Evolutionary conservation across 2,113 vertebrate genomes (phyloP).

Genomic region (Malurus alboscapulatus): DNA sequence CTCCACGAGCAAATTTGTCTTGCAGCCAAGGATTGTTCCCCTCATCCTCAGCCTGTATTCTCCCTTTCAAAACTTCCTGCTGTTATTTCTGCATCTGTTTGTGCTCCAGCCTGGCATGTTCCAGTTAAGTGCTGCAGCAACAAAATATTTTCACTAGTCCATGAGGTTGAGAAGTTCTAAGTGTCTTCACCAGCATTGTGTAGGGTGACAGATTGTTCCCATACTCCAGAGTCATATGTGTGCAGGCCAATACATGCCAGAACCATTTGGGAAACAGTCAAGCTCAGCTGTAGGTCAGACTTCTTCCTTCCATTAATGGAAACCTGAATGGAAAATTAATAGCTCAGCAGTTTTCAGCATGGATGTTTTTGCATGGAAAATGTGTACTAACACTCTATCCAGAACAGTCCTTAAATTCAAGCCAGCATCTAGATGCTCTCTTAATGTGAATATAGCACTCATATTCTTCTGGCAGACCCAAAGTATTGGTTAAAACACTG

Average conservation of each 20-base stretch:
- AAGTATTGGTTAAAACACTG: neutral
- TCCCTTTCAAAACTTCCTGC: neutral
- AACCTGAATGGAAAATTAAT: neutral
- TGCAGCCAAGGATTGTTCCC: slow-evolving; percentile 1
- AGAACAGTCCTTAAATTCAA: neutral
- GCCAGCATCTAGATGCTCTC: neutral
- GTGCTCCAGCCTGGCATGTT: neutral
- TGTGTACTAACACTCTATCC: neutral
- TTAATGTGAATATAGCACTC: neutral
- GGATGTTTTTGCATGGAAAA: neutral
- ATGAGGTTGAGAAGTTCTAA: neutral
- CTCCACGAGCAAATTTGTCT: slow-evolving; percentile 3
- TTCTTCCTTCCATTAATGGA: slow-evolving; percentile 10
- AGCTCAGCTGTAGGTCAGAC: neutral
- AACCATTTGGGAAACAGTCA: neutral
- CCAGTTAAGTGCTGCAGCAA: neutral
- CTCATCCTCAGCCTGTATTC: neutral
- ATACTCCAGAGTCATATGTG: neutral
- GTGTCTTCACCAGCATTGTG: neutral
- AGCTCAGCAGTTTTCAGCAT: neutral
- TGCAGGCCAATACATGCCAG: neutral
- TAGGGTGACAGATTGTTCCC: neutral
- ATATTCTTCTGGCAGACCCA: neutral
- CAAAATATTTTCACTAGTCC: neutral
- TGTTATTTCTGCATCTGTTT: slow-evolving; percentile 7